Base-by-base conservation (phyloP, 1,140 invertebrate species). In the Trichonephila clavipes region DNA sequence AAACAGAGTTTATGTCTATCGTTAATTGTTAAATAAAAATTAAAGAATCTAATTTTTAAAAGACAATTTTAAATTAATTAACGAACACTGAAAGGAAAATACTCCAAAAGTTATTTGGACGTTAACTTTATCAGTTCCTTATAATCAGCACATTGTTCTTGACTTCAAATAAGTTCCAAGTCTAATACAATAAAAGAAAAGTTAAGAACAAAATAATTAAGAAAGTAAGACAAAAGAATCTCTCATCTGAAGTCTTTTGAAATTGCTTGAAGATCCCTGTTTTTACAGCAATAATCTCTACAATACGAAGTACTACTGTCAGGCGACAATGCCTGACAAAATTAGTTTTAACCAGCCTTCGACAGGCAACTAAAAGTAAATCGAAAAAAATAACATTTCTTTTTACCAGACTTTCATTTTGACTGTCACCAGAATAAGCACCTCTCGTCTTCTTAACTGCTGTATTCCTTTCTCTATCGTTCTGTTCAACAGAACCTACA, bases 261-360 rank as follows among this genome's bases (percentile, higher is more conserved):
- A 90, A 90, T 90, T 61, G 69, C 28, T 40, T 21, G 58, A 89
- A 77, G 66, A 28, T 69, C 12, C 19, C 88, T 85, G 51, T 85
- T 85, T 85, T 85, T 59, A 19, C 51, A 51, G 19, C 89, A 61
- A 16, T 34, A 10, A 8, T 40, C 89, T 10, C 1, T 51, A 62
- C 89, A 34, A 61, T 62, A 64, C 58, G 66, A 24, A 34, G n/a
- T 24, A 82, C 7, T 28, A 72, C 58, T 5, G 14, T 69, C 66
- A 69, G 66, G 12, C 66, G 66, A 69, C 66, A 69, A 28, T 8
- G 64, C 77, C 89, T 90, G 66, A 24, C 72, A 21, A 90, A 90
- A 90, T 90, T 90, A 90, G 89, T 90, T 90, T 61, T 90, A 72
- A 77, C 72, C 44, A 90, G 72, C 24, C 16, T 58, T 44, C 34